A percentile compares a stretch with the other conserved stretches of the same genome.
phyloP scores from a whole-genome alignment of 23 tunicate species.

The Corella eumyota region DNA sequence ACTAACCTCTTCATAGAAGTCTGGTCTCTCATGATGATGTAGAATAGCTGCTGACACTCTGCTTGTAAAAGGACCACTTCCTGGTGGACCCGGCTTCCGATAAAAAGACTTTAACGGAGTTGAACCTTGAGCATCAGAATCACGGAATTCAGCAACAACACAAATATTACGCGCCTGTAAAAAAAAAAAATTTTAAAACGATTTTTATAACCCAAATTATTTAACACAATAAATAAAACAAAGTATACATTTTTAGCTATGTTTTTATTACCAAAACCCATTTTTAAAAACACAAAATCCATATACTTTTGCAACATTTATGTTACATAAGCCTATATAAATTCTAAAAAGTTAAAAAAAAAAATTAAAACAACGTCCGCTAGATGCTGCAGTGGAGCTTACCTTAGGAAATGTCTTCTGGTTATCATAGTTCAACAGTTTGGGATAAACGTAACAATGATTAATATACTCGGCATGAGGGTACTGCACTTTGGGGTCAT shows the following conservation, averaged over 20 bases:
- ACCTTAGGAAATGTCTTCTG: constrained; percentile 82
- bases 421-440: constrained; percentile 55
- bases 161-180: constrained; percentile 86
- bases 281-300: no score
- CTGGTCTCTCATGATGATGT: constrained; percentile 83
- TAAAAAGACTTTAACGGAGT: constrained; percentile 56
- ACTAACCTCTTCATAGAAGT: constrained; percentile 86
- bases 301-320: no score
- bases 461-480: constrained; percentile 52
- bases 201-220: neutral
- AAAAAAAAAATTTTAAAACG: neutral
- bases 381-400: no score
- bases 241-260: no score
- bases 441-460: constrained; percentile 81
- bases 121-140: constrained; percentile 60
- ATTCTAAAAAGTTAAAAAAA: no score
- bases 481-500: constrained; percentile 26
- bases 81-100: constrained; percentile 55
- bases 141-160: constrained; percentile 69
- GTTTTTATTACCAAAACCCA: no score
- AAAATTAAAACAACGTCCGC: no score
- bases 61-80: constrained; percentile 23
- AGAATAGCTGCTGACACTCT: constrained; percentile 67
- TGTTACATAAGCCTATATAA: no score
- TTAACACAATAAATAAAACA: no score